These are phyloP conservation scores for Neodiprion virginianus DNA, from an alignment of 1,140 invertebrate species.

Conservation along the genomic window DNA sequence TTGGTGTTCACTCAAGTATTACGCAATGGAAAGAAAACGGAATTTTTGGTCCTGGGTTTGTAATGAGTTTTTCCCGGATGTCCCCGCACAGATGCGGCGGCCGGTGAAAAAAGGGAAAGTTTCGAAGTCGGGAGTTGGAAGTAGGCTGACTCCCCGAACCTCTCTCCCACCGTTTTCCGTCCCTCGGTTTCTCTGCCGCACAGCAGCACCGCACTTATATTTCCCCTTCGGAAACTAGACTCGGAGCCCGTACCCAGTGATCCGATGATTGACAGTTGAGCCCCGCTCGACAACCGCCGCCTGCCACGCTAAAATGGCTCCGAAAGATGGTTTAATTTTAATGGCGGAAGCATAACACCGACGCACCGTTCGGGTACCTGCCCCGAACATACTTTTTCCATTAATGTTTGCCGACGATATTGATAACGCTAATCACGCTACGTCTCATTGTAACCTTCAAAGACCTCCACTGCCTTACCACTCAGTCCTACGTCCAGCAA, in stretches of 20 bases:
- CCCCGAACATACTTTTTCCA: conserved; percentile 19
- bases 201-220: not conserved
- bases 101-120: conserved; percentile 36
- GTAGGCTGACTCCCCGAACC: conserved; percentile 20
- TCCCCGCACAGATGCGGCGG: conserved; percentile 30
- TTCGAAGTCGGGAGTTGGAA: conserved; percentile 29
- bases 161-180: not conserved
- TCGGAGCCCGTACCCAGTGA: conserved; percentile 44
- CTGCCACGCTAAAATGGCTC: conserved; percentile 52
- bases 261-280: conserved; percentile 56
- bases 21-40: too few species aligned
- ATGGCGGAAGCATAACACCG: conserved; percentile 34
- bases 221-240: conserved; percentile 1
- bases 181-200: not conserved
- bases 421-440: too few species aligned
- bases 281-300: conserved; percentile 30
- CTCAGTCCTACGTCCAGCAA: too few species aligned
- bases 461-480: too few species aligned
- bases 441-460: too few species aligned
- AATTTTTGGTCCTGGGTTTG: conserved; percentile 20
- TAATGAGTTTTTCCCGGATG: conserved; percentile 46
- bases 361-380: conserved; percentile 2
- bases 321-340: conserved; percentile 55
- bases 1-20: too few species aligned
- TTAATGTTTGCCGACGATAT: not conserved